Conservation (phyloP, 2,888 invertebrate genomes). For the Heteromurus nitidus region DNA sequence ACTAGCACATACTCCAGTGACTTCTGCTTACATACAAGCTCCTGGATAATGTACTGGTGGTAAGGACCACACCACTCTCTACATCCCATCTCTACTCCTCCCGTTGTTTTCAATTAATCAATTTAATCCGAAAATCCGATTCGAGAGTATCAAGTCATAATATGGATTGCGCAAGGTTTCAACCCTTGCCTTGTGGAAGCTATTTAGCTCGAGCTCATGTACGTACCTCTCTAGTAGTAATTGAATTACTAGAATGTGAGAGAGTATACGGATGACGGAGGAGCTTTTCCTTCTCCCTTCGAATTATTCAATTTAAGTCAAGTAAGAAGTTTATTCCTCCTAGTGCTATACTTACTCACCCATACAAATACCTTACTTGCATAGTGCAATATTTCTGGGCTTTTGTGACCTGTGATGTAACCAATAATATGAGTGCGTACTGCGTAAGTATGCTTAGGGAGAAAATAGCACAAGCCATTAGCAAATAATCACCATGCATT, state of each 20-base stretch:
- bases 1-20: too few relatives aligned
- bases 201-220: slow-evolving; percentile 8
- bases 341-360: too few relatives aligned
- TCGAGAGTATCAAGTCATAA: slow-evolving; percentile 53
- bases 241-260: slow-evolving; percentile 56
- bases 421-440: too few relatives aligned
- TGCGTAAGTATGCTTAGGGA: too few relatives aligned
- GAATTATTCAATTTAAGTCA: too few relatives aligned
- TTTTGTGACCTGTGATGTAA: too few relatives aligned
- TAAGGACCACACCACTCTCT: slow-evolving; percentile 10
- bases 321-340: too few relatives aligned
- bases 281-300: slow-evolving; percentile 5
- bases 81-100: slow-evolving; percentile 29
- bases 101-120: slow-evolving; percentile 66
- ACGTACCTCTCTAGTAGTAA: slow-evolving; percentile 38
- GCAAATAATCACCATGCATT: too few relatives aligned
- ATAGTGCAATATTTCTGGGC: too few relatives aligned
- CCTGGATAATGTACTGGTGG: neutral
- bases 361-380: too few relatives aligned
- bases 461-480: too few relatives aligned
- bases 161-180: slow-evolving; percentile 38
- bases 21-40: neutral
- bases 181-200: slow-evolving; percentile 19
- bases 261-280: slow-evolving; percentile 51
- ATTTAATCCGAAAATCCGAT: slow-evolving; percentile 67